phyloP scores from a whole-genome alignment of 2,888 invertebrate species.

The Chesias legatella region DNA sequence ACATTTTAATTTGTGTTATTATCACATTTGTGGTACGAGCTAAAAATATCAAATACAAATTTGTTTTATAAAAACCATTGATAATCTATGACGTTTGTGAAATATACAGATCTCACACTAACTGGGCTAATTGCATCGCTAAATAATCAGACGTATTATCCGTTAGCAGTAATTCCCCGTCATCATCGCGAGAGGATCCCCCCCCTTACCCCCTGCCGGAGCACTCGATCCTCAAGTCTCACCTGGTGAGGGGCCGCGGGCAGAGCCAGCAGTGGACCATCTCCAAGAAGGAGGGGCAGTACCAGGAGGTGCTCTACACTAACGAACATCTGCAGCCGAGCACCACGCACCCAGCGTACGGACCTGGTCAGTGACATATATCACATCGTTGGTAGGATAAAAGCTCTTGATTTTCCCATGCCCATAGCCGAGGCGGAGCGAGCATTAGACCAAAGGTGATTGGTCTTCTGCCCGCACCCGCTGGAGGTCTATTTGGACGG shows the following conservation, averaged over 20 bases:
- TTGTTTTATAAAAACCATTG: too few species aligned
- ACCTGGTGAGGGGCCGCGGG: constrained; percentile 55
- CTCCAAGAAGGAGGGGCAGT: constrained; percentile 70
- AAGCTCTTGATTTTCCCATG: too few species aligned
- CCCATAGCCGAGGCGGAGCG: too few species aligned
- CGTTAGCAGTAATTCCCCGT: constrained; percentile 48
- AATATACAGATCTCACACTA: too few species aligned
- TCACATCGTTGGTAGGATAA: too few species aligned
- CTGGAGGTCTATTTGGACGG: constrained; percentile 24
- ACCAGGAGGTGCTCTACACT: constrained; percentile 70
- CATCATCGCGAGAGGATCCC: constrained; percentile 54
- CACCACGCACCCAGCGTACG: constrained; percentile 64
- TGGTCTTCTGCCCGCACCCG: constrained; percentile 18
- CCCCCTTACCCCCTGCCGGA: constrained; percentile 66
- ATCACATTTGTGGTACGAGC: too few species aligned
- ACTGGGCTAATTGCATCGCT: too few species aligned
- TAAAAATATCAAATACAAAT: too few species aligned
- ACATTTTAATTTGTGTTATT: too few species aligned
- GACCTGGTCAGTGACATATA: constrained; percentile 52
- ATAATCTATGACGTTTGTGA: too few species aligned
- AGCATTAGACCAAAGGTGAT: constrained; percentile 20
- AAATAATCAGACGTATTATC: too few species aligned
- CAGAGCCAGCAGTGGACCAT: constrained; percentile 72
- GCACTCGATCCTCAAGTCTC: constrained; percentile 72
- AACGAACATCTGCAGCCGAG: constrained; percentile 64